phyloP scores from a whole-genome alignment of 2,113 vertebrate genomes.

The Sula dactylatra region DNA sequence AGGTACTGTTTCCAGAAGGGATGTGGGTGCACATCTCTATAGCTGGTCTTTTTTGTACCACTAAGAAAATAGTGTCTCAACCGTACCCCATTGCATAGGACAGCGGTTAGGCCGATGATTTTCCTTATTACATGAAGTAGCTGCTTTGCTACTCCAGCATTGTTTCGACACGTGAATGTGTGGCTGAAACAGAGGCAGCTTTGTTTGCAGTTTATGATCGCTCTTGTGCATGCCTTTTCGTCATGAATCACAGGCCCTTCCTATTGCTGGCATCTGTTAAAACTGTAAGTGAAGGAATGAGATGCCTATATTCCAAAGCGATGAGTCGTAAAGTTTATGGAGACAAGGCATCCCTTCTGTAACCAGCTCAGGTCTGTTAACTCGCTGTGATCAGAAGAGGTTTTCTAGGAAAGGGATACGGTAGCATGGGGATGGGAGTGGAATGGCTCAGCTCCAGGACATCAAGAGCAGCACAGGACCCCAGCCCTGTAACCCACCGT shows the following conservation, averaged over 20 bases:
- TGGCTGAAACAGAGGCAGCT: neutral
- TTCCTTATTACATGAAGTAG: neutral
- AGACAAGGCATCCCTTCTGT: neutral
- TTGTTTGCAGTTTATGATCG: neutral
- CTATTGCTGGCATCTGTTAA: neutral
- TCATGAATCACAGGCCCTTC: neutral
- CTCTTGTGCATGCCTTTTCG: neutral
- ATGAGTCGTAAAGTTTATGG: neutral
- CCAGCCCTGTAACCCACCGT: neutral
- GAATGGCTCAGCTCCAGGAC: neutral
- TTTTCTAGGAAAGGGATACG: neutral
- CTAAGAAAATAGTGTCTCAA: neutral
- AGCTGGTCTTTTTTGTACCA: neutral
- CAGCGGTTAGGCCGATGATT: neutral
- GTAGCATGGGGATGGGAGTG: neutral
- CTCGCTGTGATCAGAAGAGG: neutral
- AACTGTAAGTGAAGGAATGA: neutral
- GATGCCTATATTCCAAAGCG: neutral
- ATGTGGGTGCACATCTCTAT: neutral
- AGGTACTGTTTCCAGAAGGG: neutral
- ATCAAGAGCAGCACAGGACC: neutral
- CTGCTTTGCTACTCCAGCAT: neutral
- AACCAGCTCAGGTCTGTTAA: neutral
- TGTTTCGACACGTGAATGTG: neutral
- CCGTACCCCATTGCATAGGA: accelerated